Evolutionary conservation across 2,113 vertebrate genomes (phyloP), one percentile per base, ranked within the genome.

Genomic region (Columba livia): DNA sequence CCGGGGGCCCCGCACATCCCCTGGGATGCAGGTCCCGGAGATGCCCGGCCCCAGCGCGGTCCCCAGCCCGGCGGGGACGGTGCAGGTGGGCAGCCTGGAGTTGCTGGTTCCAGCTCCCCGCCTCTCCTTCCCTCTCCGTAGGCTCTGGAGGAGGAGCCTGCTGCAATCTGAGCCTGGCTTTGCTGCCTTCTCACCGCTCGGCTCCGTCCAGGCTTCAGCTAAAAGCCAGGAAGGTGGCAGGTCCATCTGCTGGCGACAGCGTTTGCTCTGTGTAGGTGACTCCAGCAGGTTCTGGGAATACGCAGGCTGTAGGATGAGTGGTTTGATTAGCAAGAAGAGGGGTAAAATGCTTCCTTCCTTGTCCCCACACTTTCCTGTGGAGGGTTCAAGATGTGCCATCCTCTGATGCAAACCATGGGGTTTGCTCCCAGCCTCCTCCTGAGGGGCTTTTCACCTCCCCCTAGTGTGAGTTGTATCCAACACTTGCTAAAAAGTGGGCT

Each of bases 91-190:
- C 66, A 8, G 90, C 60, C 67, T 11, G 20, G 6, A 74, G 77
- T 0, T 54, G 85, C 89, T 14, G 71, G 29, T 23, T 80, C 25
- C 64, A 0, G 69, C 72, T 64, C 60, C 67, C 58, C 60, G 79
- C 82, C 51, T 42, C n/a, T 78, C 64, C 71, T 66, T 10, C 71
- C 21, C 69, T 44, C 42, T 44, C 16, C 42, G 42, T 17, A 44
- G 42, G 31, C 31, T 6, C 65, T 9, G 67, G 82, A 95, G 95
- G 93, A 94, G 95, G 94, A 97, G 95, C 89, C 48, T 70, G 75
- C 90, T 67, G 92, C 94, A 66, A 56, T 3, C 62, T 0, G 44
- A 94, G 34, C 80, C 53, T 1, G 66, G 61, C 44, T 75, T 14
- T 8, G 88, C 78, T 26, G 38, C 15, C 31, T 50, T 20, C 88